Base-by-base conservation (phyloP, 2,888 invertebrate genomes). In the Diachrysia chrysitis region DNA sequence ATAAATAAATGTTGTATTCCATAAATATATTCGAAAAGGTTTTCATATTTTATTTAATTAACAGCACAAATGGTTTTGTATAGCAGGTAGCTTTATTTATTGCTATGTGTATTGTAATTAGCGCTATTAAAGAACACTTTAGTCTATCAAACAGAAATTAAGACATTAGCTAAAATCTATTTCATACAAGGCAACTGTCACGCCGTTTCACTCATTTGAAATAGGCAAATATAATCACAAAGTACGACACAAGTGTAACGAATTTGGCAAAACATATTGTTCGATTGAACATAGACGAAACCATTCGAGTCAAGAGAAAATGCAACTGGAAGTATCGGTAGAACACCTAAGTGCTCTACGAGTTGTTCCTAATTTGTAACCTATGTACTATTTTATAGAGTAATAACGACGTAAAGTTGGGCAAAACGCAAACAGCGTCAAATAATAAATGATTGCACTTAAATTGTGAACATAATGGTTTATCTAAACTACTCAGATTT, bases 1-100 rank as follows among this genome's bases (percentile, higher is more conserved):
- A 92, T 93, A 92, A 93, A 92, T 92, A 91, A 90, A 90, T 90
- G 86, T 86, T 87, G 85, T 90, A 87, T 88, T 83, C 90, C 87
- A 88, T 89, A 90, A 91, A 93, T 89, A 91, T 88, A 84, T 84
- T 89, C 84, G 84, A 90, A 91, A 90, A 90, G 81, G 84, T 80
- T 83, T 83, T 85, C 78, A 81, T 83, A 42, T 42, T 42, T 81
- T 82, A 71, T 84, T 81, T 69, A 78, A 80, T 80, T 75, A 79
- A 81, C 74, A 78, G 84, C 81, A 77, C 69, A 80, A 78, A 79
- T 77, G 81, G 76, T 76, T 75, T 81, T 78, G 76, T 83, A 85
- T 82, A 82, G 82, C 82, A 82, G 80, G 71, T 81, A 79, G 71
- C 63, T 78, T 42, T 81, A 66, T 78, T 78, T 81, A 85, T 85